Base-by-base conservation (phyloP, 2,888 invertebrate species). In the Eupeodes latifasciatus region DNA sequence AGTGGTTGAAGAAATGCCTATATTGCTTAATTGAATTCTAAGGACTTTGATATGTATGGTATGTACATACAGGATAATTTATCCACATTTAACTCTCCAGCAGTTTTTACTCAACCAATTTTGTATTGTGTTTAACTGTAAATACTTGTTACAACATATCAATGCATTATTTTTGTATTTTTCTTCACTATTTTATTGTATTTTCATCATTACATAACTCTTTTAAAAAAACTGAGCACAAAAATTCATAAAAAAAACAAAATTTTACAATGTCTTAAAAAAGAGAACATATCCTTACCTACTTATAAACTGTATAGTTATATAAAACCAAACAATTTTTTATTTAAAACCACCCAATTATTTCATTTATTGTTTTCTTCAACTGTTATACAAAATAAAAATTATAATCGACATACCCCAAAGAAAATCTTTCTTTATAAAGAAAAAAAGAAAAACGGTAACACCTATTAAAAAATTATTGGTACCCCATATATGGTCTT, bases 81-180 rank as follows among this genome's bases (percentile, higher is more conserved):
- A 0, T 40, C 40, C 40, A 40, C 40, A 40, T 40, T 40, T 5
- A 40, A 9, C 40, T 2, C 40, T 5, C 5, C 40, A 2, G 40
- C 40, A 40, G 40, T 40, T 40, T 40, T 5, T 4, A 57, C 11
- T 11, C 12, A 34, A 57, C 1, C 10, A 27, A 19, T 49, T 10
- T 67, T 34, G 6, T 10, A 11, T 34, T 67, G 10, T 49, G 12
- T 55, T 40, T 16, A 11, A 12, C 19, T 55, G 71, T 71, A 71
- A 71, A 71, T 71, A 71, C 55, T 40, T 55, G 14, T 5, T 55
- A 69, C 44, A 36, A 71, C 71, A 71, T 71, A 71, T 71, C 71
- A 71, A 71, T 55, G 14, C 40, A 51, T 44, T 12, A 14, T 71
- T 71, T 19, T 16, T 7, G 9, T 7, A 40, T 44, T 40, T n/a